Evolutionary conservation across 2,797 vertebrate species (phyloP).

Genomic region (Lerista edwardsae): DNA sequence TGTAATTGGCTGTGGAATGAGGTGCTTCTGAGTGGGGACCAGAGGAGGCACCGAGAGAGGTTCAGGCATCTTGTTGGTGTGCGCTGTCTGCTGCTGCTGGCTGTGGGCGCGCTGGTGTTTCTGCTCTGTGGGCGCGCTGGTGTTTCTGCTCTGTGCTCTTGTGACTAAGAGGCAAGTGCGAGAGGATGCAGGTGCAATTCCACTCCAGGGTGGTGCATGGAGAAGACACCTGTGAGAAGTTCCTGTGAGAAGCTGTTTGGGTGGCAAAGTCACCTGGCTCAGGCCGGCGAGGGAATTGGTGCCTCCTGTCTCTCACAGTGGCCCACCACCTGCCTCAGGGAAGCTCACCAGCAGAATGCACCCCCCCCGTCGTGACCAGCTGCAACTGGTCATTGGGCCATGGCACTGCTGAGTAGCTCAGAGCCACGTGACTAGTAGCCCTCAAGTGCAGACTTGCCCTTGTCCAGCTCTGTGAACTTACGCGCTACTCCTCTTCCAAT

Average conservation of each 20-base stretch:
- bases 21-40: neutral
- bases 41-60: neutral
- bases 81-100: neutral
- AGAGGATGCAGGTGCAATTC: slow-evolving; percentile 45
- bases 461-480: no score
- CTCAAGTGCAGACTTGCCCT: no score
- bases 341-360: no score
- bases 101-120: slow-evolving; percentile 42
- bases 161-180: slow-evolving; percentile 47
- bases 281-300: no score
- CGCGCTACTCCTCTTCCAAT: no score
- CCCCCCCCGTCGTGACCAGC: no score
- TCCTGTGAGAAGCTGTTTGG: slow-evolving; percentile 45
- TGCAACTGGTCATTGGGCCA: no score
- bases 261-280: slow-evolving; percentile 15
- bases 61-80: neutral
- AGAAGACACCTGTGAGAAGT: slow-evolving; percentile 35
- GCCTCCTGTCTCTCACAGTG: no score
- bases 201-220: slow-evolving; percentile 52
- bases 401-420: no score
- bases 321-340: no score
- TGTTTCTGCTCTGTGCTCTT: slow-evolving; percentile 42
- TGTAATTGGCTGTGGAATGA: neutral
- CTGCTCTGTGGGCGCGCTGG: no score
- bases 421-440: no score